Conservation (phyloP, 2,888 invertebrate genomes). For the Drosophila maculinotata region DNA sequence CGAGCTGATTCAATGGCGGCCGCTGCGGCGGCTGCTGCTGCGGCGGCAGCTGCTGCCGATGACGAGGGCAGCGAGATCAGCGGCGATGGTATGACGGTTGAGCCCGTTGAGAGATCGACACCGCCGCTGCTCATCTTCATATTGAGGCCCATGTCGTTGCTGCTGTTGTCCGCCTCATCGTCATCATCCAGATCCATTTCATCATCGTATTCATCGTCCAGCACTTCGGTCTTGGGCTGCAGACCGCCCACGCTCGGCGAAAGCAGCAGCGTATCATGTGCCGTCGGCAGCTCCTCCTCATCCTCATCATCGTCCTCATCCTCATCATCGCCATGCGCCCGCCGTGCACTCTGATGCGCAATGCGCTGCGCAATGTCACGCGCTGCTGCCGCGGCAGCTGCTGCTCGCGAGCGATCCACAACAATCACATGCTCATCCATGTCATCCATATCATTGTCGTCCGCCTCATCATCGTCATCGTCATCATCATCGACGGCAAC, state of each 20-base stretch:
- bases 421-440: constrained; percentile 52
- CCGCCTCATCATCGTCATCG: constrained; percentile 38
- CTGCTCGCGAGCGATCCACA: constrained; percentile 47
- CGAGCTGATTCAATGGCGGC: constrained; percentile 79
- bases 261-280: constrained; percentile 42
- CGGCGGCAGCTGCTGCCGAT: constrained; percentile 55
- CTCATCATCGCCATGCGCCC: constrained; percentile 42
- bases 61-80: constrained; percentile 61
- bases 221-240: constrained; percentile 73
- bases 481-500: constrained; percentile 56
- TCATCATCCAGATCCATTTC: constrained; percentile 86
- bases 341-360: constrained; percentile 55
- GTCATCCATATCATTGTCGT: constrained; percentile 48
- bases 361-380: constrained; percentile 67
- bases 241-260: constrained; percentile 40
- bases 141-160: constrained; percentile 87
- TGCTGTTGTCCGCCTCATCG: constrained; percentile 87
- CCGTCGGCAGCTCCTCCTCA: constrained; percentile 51
- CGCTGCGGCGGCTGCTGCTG: constrained; percentile 55
- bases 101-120: constrained; percentile 81
- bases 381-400: constrained; percentile 59
- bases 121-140: constrained; percentile 86
- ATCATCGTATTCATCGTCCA: constrained; percentile 81
- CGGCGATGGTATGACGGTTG: constrained; percentile 79
- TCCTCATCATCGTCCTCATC: constrained; percentile 59